Evolutionary conservation across 2,888 invertebrate genomes (phyloP), one percentile per base, ranked within the genome.

Genomic region (Ashinkailepas kermadecensis): DNA sequence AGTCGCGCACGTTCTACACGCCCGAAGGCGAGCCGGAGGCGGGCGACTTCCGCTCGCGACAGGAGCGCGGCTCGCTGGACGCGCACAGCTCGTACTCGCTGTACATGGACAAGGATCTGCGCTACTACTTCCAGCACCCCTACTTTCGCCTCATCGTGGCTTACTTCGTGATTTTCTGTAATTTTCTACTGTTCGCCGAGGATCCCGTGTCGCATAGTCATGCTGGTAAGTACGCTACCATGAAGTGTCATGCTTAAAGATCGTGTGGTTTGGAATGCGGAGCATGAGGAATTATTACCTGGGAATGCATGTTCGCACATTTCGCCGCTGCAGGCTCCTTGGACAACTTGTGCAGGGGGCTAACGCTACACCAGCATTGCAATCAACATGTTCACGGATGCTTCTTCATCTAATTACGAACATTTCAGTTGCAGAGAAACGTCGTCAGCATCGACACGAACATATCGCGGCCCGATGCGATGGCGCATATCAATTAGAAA

Each of bases 71-170:
- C 74, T 84, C 85, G 80, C 80, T 84, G 9, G 88, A 88, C 85
- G 85, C 86, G 67, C 86, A 85, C 78, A 87, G 87, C 83, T 85
- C 87, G 64, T 87, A 86, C 82, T 87, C 87, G 4, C 85, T 87
- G 10, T 87, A 87, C 83, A 88, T 88, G 87, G 87, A 87, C 82
- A 87, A 87, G 83, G 89, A 89, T 85, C 85, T 87, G 82, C 87
- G 89, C 59, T 89, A 89, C 85, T 89, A 88, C 85, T 89, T 89
- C 85, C 89, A 89, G 85, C 89, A 89, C 85, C 89, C 89, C 10
- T 89, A 88, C 84, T 86, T 87, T 56, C 85, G 89, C 25, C 86
- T 89, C n/a, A 87, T 88, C 84, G 86, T 89, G 81, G 88, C 88
- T 12, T 89, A 89, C 84, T 87, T 89, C 84, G 88, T 89, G 78